Evolutionary conservation across 2,113 vertebrate genomes (phyloP).

Genomic region (Dermatemys mawii): DNA sequence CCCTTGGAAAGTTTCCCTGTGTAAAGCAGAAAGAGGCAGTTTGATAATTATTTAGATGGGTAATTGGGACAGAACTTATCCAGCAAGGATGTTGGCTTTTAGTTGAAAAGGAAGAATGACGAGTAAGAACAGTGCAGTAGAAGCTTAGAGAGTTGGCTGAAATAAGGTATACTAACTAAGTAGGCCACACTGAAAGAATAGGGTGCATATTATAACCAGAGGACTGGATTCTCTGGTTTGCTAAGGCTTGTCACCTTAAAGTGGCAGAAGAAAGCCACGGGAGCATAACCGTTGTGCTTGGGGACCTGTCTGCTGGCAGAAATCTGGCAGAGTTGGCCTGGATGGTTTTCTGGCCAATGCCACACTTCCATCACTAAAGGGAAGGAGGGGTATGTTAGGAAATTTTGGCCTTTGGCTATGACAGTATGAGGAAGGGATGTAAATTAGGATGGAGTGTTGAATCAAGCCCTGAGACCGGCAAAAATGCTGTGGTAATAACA

Average conservation of each 20-base stretch:
- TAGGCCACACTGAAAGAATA: not conserved
- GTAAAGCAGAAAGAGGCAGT: not conserved
- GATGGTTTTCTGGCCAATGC: not conserved
- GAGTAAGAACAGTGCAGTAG: not conserved
- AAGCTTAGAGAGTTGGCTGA: not conserved
- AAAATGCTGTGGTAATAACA: not conserved
- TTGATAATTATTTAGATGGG: not conserved
- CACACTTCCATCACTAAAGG: not conserved
- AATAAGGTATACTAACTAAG: not conserved
- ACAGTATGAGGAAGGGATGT: not conserved
- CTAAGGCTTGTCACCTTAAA: not conserved
- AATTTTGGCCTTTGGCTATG: not conserved
- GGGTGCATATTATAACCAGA: not conserved
- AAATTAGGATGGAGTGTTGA: not conserved
- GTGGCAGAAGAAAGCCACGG: not conserved
- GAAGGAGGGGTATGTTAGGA: not conserved
- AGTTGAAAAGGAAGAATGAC: not conserved
- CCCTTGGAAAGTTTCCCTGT: not conserved
- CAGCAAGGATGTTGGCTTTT: not conserved
- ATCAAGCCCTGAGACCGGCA: slow-evolving; percentile 2
- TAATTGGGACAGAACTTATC: not conserved
- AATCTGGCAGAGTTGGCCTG: not conserved
- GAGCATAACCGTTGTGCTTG: not conserved
- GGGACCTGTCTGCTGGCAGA: fast-evolving
- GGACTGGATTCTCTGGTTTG: not conserved